A percentile compares a stretch with the other conserved stretches of the same genome.
Evolutionary conservation across 2,888 invertebrate species (phyloP).

Genomic region (Metellina segmentata): DNA sequence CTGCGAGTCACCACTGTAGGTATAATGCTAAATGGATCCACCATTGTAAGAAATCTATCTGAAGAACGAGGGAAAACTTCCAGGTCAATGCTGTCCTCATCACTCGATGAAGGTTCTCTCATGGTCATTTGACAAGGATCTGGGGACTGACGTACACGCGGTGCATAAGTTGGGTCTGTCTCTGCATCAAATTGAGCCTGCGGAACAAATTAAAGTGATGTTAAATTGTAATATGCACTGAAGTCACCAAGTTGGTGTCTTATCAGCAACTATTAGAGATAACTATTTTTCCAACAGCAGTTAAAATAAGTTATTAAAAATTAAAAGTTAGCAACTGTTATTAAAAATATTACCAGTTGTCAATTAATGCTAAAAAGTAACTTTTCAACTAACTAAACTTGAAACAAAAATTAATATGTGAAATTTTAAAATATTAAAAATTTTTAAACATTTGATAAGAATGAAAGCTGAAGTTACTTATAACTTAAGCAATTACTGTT

Average conservation of each 20-base stretch:
- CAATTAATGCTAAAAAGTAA: too few relatives aligned
- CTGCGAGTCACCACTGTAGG: background rate
- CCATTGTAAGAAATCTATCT: background rate
- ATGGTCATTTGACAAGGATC: background rate
- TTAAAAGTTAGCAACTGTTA: background rate
- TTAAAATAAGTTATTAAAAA: background rate
- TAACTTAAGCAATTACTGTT: too few relatives aligned
- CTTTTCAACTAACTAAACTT: too few relatives aligned
- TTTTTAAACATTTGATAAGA: too few relatives aligned
- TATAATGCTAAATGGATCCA: background rate
- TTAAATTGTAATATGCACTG: background rate
- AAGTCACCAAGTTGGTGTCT: too few relatives aligned
- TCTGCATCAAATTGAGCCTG: constrained; percentile 76
- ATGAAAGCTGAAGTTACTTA: too few relatives aligned
- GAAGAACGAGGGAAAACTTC: background rate
- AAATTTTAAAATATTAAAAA: too few relatives aligned
- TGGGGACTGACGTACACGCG: background rate
- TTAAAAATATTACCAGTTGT: background rate
- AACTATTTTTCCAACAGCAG: too few relatives aligned
- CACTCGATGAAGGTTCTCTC: constrained; percentile 1
- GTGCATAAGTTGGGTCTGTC: constrained; percentile 36
- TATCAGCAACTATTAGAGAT: too few relatives aligned
- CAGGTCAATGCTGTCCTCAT: constrained; percentile 30
- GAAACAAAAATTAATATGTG: too few relatives aligned
- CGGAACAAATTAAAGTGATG: background rate